These are phyloP conservation scores for Philereme transversata DNA, from an alignment of 2,888 invertebrate genomes.

Conservation along the genomic window DNA sequence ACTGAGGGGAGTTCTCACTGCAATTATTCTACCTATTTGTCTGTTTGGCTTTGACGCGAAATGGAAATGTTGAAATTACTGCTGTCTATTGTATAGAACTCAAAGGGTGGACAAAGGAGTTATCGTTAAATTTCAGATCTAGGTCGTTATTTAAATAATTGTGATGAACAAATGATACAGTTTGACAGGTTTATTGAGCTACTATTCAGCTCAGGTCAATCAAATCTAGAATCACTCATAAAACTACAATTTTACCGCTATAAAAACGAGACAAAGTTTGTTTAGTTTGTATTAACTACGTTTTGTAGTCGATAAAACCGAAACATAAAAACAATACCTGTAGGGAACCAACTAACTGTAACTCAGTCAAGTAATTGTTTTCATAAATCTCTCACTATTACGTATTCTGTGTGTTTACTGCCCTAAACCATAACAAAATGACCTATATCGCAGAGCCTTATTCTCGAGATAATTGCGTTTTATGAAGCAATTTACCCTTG, in stretches of 20 bases:
- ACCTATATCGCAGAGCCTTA: conserved; percentile 52
- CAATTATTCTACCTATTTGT: conserved; percentile 13
- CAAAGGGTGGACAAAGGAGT: neutral
- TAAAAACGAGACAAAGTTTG: neutral
- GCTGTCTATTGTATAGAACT: neutral
- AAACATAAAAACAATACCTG: conserved; percentile 22
- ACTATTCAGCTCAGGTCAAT: neutral
- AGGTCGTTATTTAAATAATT: no score
- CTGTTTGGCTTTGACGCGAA: conserved; percentile 11
- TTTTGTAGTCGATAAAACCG: conserved; percentile 22
- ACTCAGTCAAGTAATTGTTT: conserved; percentile 39
- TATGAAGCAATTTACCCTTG: conserved; percentile 72
- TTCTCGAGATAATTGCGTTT: conserved; percentile 73
- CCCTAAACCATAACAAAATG: conserved; percentile 44
- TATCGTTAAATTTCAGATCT: no score
- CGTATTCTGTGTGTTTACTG: conserved; percentile 35
- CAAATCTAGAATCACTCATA: neutral
- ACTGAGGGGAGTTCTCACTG: conserved; percentile 9
- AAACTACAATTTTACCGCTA: neutral
- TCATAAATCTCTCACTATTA: conserved; percentile 33
- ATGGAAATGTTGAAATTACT: conserved; percentile 10
- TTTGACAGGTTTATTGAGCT: no score
- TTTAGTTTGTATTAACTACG: neutral
- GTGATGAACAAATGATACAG: no score
- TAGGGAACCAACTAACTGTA: conserved; percentile 18